A percentile compares a stretch with the other conserved stretches of the same genome.
Evolutionary conservation across 2,797 vertebrate species (phyloP).

Genomic region (Labroides dimidiatus): DNA sequence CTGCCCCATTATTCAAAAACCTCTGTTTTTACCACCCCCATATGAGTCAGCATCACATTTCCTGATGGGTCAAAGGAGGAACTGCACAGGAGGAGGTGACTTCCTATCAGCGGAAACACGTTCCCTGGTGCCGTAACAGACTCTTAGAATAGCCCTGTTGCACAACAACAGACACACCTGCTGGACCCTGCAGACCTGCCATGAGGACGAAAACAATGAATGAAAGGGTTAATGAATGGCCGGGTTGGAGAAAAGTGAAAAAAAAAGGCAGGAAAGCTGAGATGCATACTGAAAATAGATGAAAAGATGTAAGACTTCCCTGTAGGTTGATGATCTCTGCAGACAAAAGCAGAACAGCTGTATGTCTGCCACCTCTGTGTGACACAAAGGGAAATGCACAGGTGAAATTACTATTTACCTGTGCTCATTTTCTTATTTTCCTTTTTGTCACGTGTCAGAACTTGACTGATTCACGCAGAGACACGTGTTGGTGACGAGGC

Average conservation of each 20-base stretch:
- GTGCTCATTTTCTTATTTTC: neutral
- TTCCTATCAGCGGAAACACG: constrained; percentile 32
- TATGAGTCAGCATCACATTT: constrained; percentile 20
- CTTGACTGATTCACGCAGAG: too few relatives aligned
- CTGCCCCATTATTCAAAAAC: neutral
- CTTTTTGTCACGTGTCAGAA: neutral
- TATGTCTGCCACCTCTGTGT: constrained; percentile 4
- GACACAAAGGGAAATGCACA: neutral
- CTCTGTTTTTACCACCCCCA: constrained; percentile 17
- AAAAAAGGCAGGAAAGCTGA: neutral
- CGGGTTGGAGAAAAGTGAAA: neutral
- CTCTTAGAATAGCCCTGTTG: constrained; percentile 64
- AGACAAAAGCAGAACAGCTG: neutral
- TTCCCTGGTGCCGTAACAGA: constrained; percentile 54
- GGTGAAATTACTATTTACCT: neutral
- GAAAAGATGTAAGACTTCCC: neutral
- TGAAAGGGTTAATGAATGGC: constrained; percentile 12
- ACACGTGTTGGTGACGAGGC: too few relatives aligned
- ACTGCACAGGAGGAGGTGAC: constrained; percentile 24
- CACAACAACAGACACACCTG: constrained; percentile 57
- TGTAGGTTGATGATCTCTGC: neutral
- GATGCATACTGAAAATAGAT: neutral
- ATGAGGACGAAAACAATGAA: constrained; percentile 17
- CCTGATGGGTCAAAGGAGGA: constrained; percentile 33
- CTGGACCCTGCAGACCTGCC: constrained; percentile 25